Conservation (phyloP, 2,113 vertebrate genomes). For the Mus pahari region DNA sequence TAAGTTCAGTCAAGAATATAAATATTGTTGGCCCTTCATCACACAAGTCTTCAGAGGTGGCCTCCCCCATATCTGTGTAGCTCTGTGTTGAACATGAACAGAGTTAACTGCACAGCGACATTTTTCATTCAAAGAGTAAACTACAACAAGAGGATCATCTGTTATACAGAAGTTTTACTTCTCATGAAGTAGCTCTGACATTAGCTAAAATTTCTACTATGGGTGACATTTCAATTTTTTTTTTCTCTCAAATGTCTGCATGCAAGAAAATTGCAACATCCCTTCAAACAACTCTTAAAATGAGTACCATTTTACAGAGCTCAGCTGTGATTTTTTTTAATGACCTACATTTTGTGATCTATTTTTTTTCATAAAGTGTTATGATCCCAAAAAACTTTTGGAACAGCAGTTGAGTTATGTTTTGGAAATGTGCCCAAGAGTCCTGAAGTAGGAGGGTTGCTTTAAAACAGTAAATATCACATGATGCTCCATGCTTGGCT, state of each 20-base stretch:
- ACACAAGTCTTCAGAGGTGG: background rate
- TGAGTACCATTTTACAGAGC: constrained; percentile 44
- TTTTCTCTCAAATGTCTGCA: constrained; percentile 17
- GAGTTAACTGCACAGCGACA: background rate
- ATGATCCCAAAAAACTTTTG: constrained; percentile 26
- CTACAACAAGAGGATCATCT: background rate
- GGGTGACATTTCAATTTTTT: background rate
- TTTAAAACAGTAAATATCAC: constrained; percentile 40
- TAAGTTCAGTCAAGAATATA: background rate
- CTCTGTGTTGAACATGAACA: background rate
- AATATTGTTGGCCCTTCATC: background rate
- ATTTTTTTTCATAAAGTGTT: constrained; percentile 51
- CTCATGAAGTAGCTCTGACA: background rate
- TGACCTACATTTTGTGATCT: constrained; percentile 67
- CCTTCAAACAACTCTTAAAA: background rate
- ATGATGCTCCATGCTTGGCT: constrained; percentile 10
- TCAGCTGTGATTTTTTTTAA: background rate
- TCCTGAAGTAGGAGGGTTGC: constrained; percentile 42
- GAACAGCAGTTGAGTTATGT: constrained; percentile 34
- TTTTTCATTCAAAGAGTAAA: constrained; percentile 7
- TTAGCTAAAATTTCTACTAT: background rate
- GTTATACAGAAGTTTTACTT: background rate
- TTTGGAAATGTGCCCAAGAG: constrained; percentile 52
- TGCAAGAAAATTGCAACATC: background rate
- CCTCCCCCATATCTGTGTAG: background rate